A percentile compares a stretch with the other conserved stretches of the same genome.
These are phyloP conservation scores for Formicarius rufipectus DNA, from an alignment of 2,113 vertebrate genomes.

Conservation along the genomic window DNA sequence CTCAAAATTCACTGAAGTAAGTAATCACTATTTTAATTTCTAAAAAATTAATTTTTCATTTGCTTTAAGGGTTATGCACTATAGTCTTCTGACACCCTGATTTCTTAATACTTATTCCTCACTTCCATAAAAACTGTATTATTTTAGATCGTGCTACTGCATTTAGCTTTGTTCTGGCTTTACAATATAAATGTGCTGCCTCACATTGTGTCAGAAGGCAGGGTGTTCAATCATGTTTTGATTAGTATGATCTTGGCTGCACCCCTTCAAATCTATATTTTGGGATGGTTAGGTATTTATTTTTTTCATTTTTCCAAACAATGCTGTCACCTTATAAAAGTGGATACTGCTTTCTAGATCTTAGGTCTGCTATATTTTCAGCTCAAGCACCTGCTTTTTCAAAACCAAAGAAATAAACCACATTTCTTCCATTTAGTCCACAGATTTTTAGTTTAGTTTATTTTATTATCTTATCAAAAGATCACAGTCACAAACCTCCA, in stretches of 20 bases:
- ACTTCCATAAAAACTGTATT: neutral
- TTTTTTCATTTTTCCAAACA: neutral
- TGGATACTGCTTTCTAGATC: neutral
- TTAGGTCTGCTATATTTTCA: neutral
- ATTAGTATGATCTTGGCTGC: neutral
- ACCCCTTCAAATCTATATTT: neutral
- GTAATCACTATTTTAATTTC: neutral
- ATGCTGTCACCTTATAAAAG: neutral
- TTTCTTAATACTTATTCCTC: neutral
- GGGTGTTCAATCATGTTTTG: neutral
- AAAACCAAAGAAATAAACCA: neutral
- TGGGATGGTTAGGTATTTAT: neutral
- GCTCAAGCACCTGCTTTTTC: neutral
- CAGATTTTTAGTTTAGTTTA: neutral
- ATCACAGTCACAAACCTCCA: neutral
- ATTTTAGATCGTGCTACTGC: neutral
- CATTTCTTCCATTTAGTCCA: neutral
- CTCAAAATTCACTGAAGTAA: neutral
- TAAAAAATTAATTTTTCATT: neutral
- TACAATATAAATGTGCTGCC: neutral
- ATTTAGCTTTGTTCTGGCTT: neutral
- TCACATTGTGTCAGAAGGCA: neutral
- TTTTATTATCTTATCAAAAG: neutral
- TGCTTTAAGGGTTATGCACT: neutral
- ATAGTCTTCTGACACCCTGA: neutral